Evolutionary conservation across 2,797 vertebrate genomes (phyloP).

Genomic region (Rousettus madagascariensis): DNA sequence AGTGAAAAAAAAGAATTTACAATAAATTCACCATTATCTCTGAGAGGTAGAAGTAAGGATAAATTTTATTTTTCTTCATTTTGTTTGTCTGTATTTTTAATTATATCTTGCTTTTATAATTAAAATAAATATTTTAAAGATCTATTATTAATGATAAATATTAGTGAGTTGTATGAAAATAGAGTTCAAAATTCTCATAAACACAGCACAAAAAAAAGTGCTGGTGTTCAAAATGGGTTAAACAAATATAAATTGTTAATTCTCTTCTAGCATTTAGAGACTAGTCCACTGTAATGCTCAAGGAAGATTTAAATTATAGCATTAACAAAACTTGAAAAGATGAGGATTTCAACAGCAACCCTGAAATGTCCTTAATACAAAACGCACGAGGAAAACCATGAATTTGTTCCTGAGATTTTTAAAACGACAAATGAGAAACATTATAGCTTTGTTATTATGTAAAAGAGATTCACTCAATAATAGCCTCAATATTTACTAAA

Average conservation of each 20-base stretch:
- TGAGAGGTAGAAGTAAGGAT: neutral
- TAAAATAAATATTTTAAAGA: conserved; percentile 28
- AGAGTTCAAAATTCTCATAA: neutral
- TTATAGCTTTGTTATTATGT: neutral
- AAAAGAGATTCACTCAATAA: neutral
- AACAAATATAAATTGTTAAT: conserved; percentile 40
- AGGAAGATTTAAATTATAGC: neutral
- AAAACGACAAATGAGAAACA: neutral
- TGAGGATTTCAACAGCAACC: neutral
- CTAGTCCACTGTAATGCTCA: neutral
- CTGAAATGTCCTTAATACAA: neutral
- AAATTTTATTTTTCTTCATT: conserved; percentile 18
- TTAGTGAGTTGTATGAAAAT: neutral
- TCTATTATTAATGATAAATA: neutral
- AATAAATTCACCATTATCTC: conserved; percentile 9
- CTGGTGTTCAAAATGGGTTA: neutral
- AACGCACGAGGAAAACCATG: neutral
- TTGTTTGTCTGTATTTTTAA: neutral
- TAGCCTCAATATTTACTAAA: conserved; percentile 18
- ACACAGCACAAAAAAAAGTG: neutral
- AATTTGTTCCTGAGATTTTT: neutral
- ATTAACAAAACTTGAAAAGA: conserved; percentile 36
- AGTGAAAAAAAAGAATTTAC: neutral
- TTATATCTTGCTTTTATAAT: neutral
- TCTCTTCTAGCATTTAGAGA: neutral